A percentile compares a stretch with the other conserved stretches of the same genome.
phyloP scores from a whole-genome alignment of 2,888 invertebrate species.

The Stenotaenia linearis region DNA sequence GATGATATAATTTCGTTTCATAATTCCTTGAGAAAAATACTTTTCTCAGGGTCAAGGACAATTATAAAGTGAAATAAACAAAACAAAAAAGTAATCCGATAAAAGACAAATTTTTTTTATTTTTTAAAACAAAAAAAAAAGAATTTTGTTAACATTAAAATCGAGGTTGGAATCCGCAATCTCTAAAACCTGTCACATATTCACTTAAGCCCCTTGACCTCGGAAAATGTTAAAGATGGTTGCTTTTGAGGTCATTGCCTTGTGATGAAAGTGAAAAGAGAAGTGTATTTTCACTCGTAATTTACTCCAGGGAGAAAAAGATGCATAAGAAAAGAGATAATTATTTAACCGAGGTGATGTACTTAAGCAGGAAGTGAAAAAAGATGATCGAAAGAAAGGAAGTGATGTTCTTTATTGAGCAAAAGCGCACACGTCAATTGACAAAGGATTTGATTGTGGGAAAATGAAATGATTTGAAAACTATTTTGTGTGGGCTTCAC shows the following conservation, averaged over 20 bases:
- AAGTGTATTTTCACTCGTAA: neutral
- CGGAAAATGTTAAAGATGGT: neutral
- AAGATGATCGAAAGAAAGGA: neutral
- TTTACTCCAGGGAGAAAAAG: neutral
- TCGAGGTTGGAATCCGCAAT: neutral
- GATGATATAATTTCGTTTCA: neutral
- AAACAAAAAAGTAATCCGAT: no score
- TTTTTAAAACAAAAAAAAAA: no score
- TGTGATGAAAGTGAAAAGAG: neutral
- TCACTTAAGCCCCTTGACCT: neutral
- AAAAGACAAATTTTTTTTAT: no score
- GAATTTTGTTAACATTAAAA: neutral
- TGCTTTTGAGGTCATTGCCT: neutral
- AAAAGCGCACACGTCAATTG: neutral
- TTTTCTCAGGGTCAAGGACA: neutral
- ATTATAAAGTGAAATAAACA: neutral
- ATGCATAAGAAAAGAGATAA: neutral
- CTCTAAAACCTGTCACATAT: neutral
- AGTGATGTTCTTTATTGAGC: neutral
- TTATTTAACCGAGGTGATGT: neutral
- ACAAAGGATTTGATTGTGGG: neutral
- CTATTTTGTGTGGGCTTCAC: neutral
- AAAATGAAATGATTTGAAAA: neutral
- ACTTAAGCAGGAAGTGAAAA: neutral
- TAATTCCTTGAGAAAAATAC: neutral